phyloP scores from a whole-genome alignment of 1,140 invertebrate genomes.

The fruit fly (Drosophila melanogaster) region DNA sequence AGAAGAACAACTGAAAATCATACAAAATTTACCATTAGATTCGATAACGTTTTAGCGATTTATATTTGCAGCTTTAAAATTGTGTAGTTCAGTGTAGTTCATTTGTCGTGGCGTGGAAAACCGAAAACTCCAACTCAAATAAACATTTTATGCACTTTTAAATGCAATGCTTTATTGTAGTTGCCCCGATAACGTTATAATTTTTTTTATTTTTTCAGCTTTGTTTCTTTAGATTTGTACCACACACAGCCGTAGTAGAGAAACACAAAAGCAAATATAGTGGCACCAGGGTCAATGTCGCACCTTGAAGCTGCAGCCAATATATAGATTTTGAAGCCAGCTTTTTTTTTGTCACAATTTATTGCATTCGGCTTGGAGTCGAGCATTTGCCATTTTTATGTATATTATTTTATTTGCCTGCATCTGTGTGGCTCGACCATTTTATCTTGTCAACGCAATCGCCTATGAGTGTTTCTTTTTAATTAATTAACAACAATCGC shows the following conservation, averaged over 20 bases:
- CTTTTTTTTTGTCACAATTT: conserved; percentile 71
- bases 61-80: too few relatives aligned
- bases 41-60: too few relatives aligned
- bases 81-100: conserved; percentile 54
- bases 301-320: conserved; percentile 69
- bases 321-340: conserved; percentile 59
- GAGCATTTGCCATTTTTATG: conserved; percentile 30
- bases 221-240: conserved; percentile 54
- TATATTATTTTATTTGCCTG: conserved; percentile 47
- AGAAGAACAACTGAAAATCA: too few relatives aligned
- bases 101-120: conserved; percentile 46
- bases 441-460: conserved; percentile 81
- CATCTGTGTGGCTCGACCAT: conserved; percentile 50
- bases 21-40: too few relatives aligned
- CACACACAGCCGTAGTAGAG: conserved; percentile 48
- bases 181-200: conserved; percentile 54
- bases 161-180: conserved; percentile 69
- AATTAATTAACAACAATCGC: conserved; percentile 78
- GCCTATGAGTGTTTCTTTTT: conserved; percentile 72
- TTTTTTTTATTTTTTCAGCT: conserved; percentile 32
- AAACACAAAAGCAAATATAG: conserved; percentile 29
- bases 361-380: conserved; percentile 57
- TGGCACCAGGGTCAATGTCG: conserved; percentile 71
- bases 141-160: conserved; percentile 77
- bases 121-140: conserved; percentile 55